phyloP scores from a whole-genome alignment of 2,888 invertebrate genomes.

The Brenthis daphne region DNA sequence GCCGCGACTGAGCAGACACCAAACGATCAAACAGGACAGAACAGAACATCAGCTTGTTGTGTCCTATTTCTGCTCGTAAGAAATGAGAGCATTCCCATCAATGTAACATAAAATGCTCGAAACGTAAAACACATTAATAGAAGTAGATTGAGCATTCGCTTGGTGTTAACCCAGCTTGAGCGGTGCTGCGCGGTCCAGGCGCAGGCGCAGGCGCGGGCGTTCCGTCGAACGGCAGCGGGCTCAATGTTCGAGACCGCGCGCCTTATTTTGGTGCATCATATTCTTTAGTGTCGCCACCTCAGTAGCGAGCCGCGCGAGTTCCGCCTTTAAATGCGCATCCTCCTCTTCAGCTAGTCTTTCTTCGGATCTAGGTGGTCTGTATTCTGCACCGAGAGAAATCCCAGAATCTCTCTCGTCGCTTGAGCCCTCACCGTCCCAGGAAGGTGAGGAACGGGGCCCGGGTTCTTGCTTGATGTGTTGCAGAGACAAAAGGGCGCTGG shows the following conservation, averaged over 20 bases:
- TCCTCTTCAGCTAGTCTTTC: constrained; percentile 80
- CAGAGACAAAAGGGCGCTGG: constrained; percentile 90
- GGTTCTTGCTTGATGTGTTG: constrained; percentile 95
- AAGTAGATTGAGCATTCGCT: constrained; percentile 20
- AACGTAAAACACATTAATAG: constrained; percentile 19
- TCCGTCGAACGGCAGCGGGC: constrained; percentile 46
- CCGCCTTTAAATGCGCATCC: constrained; percentile 90
- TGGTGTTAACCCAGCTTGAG: constrained; percentile 21
- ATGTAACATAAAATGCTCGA: constrained; percentile 6
- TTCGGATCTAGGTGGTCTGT: constrained; percentile 71
- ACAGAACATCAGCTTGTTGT: not conserved
- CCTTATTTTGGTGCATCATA: constrained; percentile 86
- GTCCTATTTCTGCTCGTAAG: constrained; percentile 1
- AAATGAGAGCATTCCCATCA: not conserved
- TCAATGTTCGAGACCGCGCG: constrained; percentile 76
- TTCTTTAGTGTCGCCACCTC: constrained; percentile 95
- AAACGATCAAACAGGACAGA: constrained; percentile 11
- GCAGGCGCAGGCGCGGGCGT: constrained; percentile 48
- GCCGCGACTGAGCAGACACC: constrained; percentile 33
- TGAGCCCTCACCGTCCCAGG: constrained; percentile 94
- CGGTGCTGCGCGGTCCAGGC: constrained; percentile 53
- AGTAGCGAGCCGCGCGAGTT: constrained; percentile 92
- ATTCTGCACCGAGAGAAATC: constrained; percentile 90
- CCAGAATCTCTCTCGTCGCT: constrained; percentile 95
- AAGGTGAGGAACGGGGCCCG: constrained; percentile 88